phyloP scores from a whole-genome alignment of 2,113 vertebrate genomes.

The Spheniscus mendiculus region DNA sequence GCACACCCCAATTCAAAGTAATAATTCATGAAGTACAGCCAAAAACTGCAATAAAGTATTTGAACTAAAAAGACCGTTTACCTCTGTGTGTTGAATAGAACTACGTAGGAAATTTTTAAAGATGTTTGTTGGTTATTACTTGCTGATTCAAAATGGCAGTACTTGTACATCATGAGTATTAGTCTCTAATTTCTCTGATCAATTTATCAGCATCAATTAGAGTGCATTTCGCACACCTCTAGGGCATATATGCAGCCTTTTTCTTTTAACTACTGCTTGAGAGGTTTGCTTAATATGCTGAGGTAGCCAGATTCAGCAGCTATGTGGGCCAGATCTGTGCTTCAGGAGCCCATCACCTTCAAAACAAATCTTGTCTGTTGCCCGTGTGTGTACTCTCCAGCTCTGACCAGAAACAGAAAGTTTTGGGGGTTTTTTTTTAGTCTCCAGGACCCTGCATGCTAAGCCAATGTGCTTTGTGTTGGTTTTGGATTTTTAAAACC shows the following conservation, averaged over 20 bases:
- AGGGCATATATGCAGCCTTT: background rate
- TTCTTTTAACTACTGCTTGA: background rate
- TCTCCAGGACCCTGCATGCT: background rate
- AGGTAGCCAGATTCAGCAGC: background rate
- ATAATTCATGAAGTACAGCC: background rate
- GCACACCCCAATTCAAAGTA: background rate
- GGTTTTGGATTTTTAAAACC: background rate
- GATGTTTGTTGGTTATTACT: background rate
- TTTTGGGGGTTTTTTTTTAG: rapidly evolving
- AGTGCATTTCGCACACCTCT: background rate
- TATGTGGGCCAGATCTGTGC: background rate
- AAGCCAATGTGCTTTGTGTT: background rate
- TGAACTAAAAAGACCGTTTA: background rate
- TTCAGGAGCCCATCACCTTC: background rate
- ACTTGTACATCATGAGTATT: background rate
- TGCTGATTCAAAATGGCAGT: background rate
- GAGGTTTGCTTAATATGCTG: background rate
- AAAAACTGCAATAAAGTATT: background rate
- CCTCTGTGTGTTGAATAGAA: background rate
- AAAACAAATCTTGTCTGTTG: background rate
- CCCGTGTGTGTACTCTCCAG: rapidly evolving
- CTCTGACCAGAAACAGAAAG: background rate
- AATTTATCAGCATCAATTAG: background rate
- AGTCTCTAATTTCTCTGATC: background rate
- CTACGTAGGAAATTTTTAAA: background rate